Percentiles rank a stretch among this genome's conserved stretches.
Evolutionary conservation across 2,113 vertebrate genomes (phyloP).

Genomic region (Dromiciops gliroides): DNA sequence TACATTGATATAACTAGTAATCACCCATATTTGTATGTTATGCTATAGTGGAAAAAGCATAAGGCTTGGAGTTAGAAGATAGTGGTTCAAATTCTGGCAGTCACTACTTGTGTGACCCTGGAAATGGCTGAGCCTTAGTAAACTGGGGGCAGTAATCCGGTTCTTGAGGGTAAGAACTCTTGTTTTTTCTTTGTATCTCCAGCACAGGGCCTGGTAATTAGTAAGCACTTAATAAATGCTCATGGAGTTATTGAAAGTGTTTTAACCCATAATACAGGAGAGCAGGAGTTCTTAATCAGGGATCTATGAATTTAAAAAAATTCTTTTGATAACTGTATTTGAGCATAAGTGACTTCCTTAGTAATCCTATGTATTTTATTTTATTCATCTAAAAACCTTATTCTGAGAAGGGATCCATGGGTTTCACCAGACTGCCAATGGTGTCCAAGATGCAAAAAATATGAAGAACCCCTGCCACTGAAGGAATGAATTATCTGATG

Average conservation of each 20-base stretch:
- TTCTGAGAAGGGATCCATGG: background rate
- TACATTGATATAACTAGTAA: background rate
- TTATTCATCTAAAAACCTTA: background rate
- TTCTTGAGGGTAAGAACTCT: background rate
- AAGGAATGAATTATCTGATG: background rate
- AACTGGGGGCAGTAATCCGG: background rate
- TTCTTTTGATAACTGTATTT: background rate
- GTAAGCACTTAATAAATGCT: background rate
- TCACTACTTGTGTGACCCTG: background rate
- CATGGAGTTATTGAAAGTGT: background rate
- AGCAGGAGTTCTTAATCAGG: background rate
- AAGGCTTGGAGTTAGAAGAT: background rate
- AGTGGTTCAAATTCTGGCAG: background rate
- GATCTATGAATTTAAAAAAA: background rate
- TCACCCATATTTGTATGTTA: background rate
- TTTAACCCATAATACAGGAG: background rate
- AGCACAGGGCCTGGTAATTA: background rate
- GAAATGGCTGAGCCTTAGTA: background rate
- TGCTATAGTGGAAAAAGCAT: background rate
- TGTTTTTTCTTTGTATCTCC: background rate
- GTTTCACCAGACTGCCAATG: background rate
- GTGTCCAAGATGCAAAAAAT: background rate
- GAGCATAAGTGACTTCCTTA: background rate
- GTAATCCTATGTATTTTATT: background rate
- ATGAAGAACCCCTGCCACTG: background rate